Evolutionary conservation across 2,888 invertebrate species (phyloP), one percentile per base, ranked within the genome.

Genomic region (Calliopum simillimum): DNA sequence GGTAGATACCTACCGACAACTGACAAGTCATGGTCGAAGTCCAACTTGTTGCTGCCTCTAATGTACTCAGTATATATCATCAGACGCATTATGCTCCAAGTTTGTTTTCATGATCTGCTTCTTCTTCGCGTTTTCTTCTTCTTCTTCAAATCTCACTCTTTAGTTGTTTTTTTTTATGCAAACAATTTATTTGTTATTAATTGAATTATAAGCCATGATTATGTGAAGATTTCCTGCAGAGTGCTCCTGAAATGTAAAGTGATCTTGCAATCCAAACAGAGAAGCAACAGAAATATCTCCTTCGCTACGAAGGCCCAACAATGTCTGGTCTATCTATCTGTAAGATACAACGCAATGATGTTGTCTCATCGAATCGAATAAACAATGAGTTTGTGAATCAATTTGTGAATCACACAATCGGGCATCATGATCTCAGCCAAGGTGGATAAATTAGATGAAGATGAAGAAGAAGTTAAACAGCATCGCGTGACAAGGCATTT

Each of bases 161-260:
- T 16, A n/a, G 16, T 16, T 33, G 13, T 43, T 33, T 33, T 16
- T 16, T 33, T 16, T 16, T 25, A 23, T 21, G n/a, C 66, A 44
- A n/a, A 46, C 44, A 41, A 49, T 58, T 33, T 78, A 76, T 73
- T 73, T 72, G 71, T 79, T 81, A 80, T 82, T 82, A 82, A 82
- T 83, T 82, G 82, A 82, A 83, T 82, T 83, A 83, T 83, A 82
- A 82, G 83, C 83, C 82, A 80, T 80, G 81, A 82, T 82, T 81
- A 82, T 79, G 80, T 78, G 78, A 78, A 79, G 79, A 80, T 82
- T 83, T 83, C 83, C 83, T 82, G 81, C 79, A 53, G n/a, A n/a
- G 73, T 55, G 59, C 67, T 67, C 46, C 67, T 70, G 66, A 64
- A 72, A 46, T 59, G 66, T 56, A 70, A 61, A 68, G 51, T 65